Conservation (phyloP, 2,113 vertebrate species). For the Oxygymnocypris stewartii region DNA sequence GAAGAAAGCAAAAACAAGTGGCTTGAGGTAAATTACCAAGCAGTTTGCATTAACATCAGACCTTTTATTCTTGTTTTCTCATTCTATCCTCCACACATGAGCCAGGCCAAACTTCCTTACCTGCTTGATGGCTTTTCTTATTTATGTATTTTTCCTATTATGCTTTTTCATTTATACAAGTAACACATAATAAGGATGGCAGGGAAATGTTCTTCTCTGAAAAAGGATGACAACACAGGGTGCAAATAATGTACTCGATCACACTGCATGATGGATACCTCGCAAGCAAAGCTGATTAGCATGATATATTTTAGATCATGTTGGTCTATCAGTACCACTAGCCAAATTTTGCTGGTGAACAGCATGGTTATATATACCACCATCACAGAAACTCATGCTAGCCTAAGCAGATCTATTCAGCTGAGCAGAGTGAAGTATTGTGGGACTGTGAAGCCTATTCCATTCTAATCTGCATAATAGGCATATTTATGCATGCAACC, state of each 20-base stretch:
- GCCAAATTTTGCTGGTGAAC: conserved; percentile 1
- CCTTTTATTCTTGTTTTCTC: not conserved
- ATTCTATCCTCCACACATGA: conserved; percentile 56
- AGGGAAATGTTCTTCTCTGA: not conserved
- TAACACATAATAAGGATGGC: conserved; percentile 56
- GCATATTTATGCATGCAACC: conserved; percentile 11
- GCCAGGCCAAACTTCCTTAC: conserved; percentile 52
- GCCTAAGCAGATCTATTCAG: conserved; percentile 16
- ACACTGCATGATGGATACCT: not conserved
- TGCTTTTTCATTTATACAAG: conserved; percentile 65
- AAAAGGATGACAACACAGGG: not conserved
- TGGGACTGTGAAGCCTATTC: not conserved
- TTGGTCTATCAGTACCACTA: not conserved
- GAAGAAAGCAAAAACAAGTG: conserved; percentile 29
- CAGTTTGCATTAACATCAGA: not conserved
- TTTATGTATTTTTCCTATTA: conserved; percentile 77
- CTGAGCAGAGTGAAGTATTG: not conserved
- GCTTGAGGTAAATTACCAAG: conserved; percentile 33
- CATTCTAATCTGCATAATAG: conserved; percentile 12
- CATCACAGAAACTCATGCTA: not conserved
- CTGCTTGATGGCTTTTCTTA: conserved; percentile 5
- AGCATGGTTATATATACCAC: not conserved
- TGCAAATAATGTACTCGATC: not conserved
- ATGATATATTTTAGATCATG: not conserved
- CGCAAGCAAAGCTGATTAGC: not conserved